phyloP scores from a whole-genome alignment of 2,888 invertebrate species.

The Empis livida region DNA sequence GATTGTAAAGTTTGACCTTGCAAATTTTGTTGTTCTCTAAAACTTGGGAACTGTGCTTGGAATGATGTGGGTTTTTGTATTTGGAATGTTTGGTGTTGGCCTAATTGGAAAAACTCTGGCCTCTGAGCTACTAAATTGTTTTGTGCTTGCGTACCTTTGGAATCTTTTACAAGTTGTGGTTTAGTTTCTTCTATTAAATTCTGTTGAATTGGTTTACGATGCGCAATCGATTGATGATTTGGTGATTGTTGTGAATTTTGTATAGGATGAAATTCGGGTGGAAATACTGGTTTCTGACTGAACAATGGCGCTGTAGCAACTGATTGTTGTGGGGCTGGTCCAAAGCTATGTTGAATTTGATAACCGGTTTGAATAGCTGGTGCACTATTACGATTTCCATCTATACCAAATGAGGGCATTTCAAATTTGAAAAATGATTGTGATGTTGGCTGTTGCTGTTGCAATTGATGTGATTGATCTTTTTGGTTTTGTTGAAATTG shows the following conservation, averaged over 20 bases:
- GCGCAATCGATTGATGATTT: slow-evolving; percentile 16
- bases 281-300: slow-evolving; percentile 23
- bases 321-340: slow-evolving; percentile 20
- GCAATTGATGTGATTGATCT: slow-evolving; percentile 19
- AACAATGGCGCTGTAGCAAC: slow-evolving; percentile 27
- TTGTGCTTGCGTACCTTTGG: slow-evolving; percentile 21
- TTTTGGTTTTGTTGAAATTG: slow-evolving; percentile 20
- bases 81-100: slow-evolving; percentile 19
- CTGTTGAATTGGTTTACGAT: slow-evolving; percentile 17
- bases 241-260: slow-evolving; percentile 22
- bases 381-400: slow-evolving; percentile 13
- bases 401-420: slow-evolving; percentile 23
- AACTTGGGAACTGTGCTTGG: slow-evolving; percentile 14
- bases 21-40: slow-evolving; percentile 10
- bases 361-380: slow-evolving; percentile 32
- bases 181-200: slow-evolving; percentile 27
- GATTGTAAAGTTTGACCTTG: slow-evolving; percentile 7
- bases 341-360: slow-evolving; percentile 31
- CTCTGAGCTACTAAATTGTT: slow-evolving; percentile 23
- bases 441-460: slow-evolving; percentile 27
- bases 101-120: slow-evolving; percentile 20
- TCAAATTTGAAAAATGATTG: slow-evolving; percentile 35
- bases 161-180: slow-evolving; percentile 18
- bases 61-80: slow-evolving; percentile 19
- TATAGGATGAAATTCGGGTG: slow-evolving; percentile 24